Base-by-base conservation (phyloP, 35 echinoderm and acorn worm species). In the Anneissia japonica region DNA sequence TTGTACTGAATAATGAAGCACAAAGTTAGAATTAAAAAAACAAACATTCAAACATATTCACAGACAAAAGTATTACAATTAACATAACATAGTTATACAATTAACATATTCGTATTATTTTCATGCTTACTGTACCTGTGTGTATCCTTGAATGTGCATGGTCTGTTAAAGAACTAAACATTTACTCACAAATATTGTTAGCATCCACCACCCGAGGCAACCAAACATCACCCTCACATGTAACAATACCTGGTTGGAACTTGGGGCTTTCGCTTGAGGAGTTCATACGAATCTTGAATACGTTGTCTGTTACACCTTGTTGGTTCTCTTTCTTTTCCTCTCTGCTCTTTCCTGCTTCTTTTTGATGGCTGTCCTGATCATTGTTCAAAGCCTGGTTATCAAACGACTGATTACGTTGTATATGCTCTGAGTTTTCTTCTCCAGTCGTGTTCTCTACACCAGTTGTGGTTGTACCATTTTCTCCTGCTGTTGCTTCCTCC, bases 391-490 rank as follows among this genome's bases (percentile, higher is more conserved):
- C 30, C 21, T 5, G 39, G 38, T 75, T 77, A 43, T 86, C 21
- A 55, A 39, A 46, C 21, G 74, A 39, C 37, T 75, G 34, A 73
- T 86, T 30, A 77, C 84, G 23, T 32, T 75, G 37, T 86, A 75
- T 77, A 73, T 39, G 73, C 84, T 86, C 84, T 36, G 74, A 73
- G 77, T 75, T 32, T 77, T 39, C 37, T 37, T 75, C 21, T 36
- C 83, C 9, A 74, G 38, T 38, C 38, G 35, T 31, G 41, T 75
- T 29, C 41, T 86, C 73, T 39, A 40, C 73, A 77, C 46, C n/a
- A 40, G 73, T 9, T 12, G 36, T 37, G 40, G 72, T 30, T 39
- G 34, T n/a, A 29, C 74, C 17, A 51, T 28, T 28, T 75, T 75
- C 5, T 73, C 30, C 32, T 39, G 64, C 0, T 34, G 37, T 31